Percentiles rank a stretch among this genome's conserved stretches.
These are phyloP conservation scores for Hyaena hyaena DNA, from an alignment of 2,113 vertebrate species.

Conservation along the genomic window DNA sequence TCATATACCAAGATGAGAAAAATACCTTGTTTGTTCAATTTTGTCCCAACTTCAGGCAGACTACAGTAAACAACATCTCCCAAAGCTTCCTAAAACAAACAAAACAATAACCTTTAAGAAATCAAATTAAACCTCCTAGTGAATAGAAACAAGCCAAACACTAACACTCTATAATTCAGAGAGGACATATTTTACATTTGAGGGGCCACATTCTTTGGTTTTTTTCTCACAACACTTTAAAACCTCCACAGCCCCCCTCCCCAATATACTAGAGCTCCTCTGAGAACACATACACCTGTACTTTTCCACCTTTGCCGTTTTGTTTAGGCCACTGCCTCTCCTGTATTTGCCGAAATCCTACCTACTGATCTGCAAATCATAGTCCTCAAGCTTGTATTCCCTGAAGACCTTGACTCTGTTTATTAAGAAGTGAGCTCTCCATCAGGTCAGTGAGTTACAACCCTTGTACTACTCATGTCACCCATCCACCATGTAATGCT, in stretches of 20 bases:
- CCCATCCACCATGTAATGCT: not conserved
- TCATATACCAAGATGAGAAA: constrained; percentile 30
- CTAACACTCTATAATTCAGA: not conserved
- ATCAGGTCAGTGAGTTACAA: not conserved
- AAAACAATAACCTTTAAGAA: constrained; percentile 46
- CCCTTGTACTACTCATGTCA: not conserved
- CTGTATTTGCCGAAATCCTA: not conserved
- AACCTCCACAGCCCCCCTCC: not conserved
- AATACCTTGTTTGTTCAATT: constrained; percentile 92
- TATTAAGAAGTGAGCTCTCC: not conserved
- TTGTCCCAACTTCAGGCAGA: constrained; percentile 96
- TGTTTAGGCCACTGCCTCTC: not conserved
- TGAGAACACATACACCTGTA: not conserved
- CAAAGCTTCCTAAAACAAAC: constrained; percentile 91
- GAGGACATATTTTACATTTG: not conserved
- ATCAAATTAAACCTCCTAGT: not conserved
- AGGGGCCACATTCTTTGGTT: not conserved
- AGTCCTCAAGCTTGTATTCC: not conserved
- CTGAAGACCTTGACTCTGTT: not conserved
- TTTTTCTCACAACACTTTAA: not conserved
- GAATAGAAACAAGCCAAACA: not conserved
- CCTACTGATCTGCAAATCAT: not conserved
- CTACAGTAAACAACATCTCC: constrained; percentile 99
- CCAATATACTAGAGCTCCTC: not conserved
- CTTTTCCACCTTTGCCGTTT: not conserved